phyloP scores from a whole-genome alignment of 2,888 invertebrate species.

The Cerastis leucographa region DNA sequence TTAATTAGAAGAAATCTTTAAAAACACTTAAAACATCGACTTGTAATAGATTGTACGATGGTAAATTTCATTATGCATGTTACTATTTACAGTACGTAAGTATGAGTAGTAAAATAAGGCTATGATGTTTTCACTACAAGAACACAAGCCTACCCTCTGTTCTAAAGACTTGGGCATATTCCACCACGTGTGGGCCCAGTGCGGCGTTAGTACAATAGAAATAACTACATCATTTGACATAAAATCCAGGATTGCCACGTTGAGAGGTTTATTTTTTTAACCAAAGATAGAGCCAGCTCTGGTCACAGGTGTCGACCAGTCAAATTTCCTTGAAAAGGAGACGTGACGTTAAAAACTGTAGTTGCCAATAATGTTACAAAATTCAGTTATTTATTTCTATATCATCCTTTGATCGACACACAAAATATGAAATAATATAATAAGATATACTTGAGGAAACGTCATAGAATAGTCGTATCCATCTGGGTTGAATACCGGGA shows the following conservation, averaged over 20 bases:
- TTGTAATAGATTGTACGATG: neutral
- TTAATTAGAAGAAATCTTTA: neutral
- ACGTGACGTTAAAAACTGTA: neutral
- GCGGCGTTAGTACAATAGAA: neutral
- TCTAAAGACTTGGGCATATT: neutral
- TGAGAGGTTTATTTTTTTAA: neutral
- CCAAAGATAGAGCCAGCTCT: neutral
- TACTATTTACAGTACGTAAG: neutral
- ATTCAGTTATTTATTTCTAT: neutral
- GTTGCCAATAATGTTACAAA: neutral
- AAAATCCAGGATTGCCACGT: neutral
- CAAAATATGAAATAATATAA: neutral
- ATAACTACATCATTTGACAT: neutral
- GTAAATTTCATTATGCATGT: neutral
- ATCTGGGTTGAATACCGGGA: constrained; percentile 88
- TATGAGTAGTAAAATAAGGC: neutral
- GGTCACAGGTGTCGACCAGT: neutral
- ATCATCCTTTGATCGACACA: neutral
- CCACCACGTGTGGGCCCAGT: neutral
- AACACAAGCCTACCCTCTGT: neutral
- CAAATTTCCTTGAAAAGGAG: neutral
- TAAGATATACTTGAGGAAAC: constrained; percentile 82
- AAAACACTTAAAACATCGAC: neutral
- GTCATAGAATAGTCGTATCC: constrained; percentile 88
- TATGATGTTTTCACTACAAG: neutral